These are phyloP conservation scores for Mastomys natalensis DNA, from an alignment of 2,113 vertebrate genomes.

Conservation along the genomic window DNA sequence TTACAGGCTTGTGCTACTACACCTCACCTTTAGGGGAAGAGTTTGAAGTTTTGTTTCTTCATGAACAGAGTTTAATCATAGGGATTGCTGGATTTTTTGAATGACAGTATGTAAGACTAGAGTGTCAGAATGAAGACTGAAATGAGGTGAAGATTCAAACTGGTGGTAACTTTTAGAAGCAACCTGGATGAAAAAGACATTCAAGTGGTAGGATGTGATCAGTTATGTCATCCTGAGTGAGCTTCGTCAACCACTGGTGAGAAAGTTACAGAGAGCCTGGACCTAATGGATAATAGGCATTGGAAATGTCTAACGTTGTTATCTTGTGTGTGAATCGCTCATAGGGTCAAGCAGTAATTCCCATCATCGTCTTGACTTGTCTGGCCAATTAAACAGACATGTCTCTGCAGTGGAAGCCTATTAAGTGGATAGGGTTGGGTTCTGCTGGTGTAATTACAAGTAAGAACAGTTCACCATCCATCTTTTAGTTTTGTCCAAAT, in stretches of 20 bases:
- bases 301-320: conserved; percentile 29
- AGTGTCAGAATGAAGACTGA: background rate
- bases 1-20: background rate
- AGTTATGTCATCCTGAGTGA: background rate
- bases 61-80: background rate
- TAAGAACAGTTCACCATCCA: conserved; percentile 54
- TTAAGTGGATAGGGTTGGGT: conserved; percentile 60
- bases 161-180: background rate
- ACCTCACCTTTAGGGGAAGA: background rate
- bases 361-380: conserved; percentile 66
- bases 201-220: background rate
- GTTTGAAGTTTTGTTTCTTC: background rate
- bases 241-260: background rate
- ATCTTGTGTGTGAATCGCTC: conserved; percentile 48
- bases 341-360: conserved; percentile 67
- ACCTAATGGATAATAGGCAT: background rate
- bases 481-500: conserved; percentile 40
- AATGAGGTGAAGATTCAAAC: background rate
- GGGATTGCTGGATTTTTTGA: background rate
- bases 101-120: background rate
- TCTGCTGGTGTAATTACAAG: conserved; percentile 46
- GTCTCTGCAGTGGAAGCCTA: conserved; percentile 52
- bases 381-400: conserved; percentile 17
- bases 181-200: background rate
- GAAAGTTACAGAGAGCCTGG: background rate